A percentile compares a stretch with the other conserved stretches of the same genome.
These are phyloP conservation scores for Hyalella azteca DNA, from an alignment of 2,888 invertebrate genomes.

Conservation along the genomic window DNA sequence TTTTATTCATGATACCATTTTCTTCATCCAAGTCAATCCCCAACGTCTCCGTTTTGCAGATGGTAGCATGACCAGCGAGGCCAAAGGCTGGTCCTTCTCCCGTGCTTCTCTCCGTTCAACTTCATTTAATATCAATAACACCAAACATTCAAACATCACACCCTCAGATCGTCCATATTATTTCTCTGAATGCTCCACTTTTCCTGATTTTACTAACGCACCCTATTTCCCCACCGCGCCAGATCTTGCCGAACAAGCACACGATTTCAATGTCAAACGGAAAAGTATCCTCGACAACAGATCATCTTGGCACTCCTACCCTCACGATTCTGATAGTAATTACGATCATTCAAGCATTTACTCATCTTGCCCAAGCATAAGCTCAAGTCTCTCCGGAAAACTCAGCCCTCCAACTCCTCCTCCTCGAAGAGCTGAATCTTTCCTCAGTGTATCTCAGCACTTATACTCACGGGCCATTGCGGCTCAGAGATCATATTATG, in stretches of 20 bases:
- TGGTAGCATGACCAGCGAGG: conserved; percentile 36
- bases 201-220: conserved; percentile 6
- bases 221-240: not conserved
- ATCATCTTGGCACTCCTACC: not conserved
- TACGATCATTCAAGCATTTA: conserved; percentile 18
- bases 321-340: conserved; percentile 21
- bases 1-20: no score
- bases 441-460: not conserved
- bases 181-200: not conserved
- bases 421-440: not conserved
- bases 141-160: not conserved
- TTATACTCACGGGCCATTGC: not conserved
- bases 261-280: not conserved
- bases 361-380: conserved; percentile 14
- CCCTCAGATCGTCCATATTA: not conserved
- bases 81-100: not conserved
- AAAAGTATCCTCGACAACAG: not conserved
- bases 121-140: not conserved
- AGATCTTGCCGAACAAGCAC: not conserved
- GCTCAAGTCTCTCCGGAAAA: not conserved
- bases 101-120: conserved; percentile 9
- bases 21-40: no score
- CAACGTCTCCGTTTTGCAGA: not conserved
- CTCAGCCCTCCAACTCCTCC: not conserved
- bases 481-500: conserved; percentile 12